These are phyloP conservation scores for Gnathochromis pfefferi DNA, from an alignment of 2,113 vertebrate genomes.

Conservation along the genomic window DNA sequence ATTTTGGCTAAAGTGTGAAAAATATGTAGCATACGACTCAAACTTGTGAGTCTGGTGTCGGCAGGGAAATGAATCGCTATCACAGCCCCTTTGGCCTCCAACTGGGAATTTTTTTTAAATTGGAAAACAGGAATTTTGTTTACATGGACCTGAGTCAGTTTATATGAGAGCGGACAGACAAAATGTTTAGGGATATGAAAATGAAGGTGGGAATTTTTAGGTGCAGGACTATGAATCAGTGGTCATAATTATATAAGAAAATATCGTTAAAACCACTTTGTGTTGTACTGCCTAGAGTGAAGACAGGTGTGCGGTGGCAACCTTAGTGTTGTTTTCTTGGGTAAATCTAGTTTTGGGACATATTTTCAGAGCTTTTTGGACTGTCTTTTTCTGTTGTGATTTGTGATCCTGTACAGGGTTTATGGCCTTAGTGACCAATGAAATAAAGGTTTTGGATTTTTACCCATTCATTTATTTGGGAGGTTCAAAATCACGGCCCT, in stretches of 20 bases:
- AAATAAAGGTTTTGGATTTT: neutral
- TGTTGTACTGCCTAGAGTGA: neutral
- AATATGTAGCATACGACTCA: neutral
- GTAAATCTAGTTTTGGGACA: neutral
- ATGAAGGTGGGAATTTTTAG: neutral
- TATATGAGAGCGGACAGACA: neutral
- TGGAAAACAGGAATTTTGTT: neutral
- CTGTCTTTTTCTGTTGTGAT: accelerated
- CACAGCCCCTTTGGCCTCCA: accelerated
- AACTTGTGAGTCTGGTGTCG: accelerated
- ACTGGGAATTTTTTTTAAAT: accelerated
- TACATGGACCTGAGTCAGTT: neutral
- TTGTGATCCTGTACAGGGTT: neutral
- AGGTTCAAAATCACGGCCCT: neutral
- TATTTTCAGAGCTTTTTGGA: neutral
- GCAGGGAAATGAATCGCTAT: neutral
- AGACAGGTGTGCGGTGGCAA: neutral
- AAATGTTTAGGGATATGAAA: neutral
- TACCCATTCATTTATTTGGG: neutral
- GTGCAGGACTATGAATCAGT: neutral
- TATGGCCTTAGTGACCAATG: neutral
- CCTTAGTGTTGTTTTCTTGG: neutral
- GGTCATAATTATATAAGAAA: neutral
- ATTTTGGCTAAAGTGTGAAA: neutral
- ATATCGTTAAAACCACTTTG: neutral